Evolutionary conservation across 2,888 invertebrate genomes (phyloP).

Genomic region (Machimus atricapillus): DNA sequence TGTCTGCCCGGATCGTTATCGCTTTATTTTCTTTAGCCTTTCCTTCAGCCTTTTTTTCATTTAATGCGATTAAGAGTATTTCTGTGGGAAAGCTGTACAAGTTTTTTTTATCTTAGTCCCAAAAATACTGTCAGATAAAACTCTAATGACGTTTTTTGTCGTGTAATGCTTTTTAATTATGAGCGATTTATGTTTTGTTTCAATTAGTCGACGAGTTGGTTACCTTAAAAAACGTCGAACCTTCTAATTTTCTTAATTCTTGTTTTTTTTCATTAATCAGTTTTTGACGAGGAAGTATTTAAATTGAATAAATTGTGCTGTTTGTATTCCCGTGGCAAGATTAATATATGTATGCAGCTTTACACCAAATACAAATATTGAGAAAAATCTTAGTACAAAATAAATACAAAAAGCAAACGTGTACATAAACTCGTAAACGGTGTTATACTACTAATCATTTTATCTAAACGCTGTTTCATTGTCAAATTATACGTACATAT

Average conservation of each 20-base stretch:
- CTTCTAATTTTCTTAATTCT: background rate
- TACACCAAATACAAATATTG: background rate
- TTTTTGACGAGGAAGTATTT: background rate
- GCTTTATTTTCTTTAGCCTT: background rate
- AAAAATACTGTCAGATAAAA: constrained; percentile 38
- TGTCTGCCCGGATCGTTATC: background rate
- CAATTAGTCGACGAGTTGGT: background rate
- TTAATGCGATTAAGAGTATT: constrained; percentile 4
- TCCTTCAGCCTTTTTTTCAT: background rate
- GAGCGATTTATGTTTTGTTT: background rate
- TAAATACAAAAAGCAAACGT: background rate
- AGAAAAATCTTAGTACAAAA: background rate
- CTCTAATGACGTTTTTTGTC: constrained; percentile 39
- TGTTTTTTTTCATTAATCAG: background rate
- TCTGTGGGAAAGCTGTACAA: background rate
- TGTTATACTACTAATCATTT: background rate
- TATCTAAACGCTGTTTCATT: no score
- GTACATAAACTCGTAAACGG: background rate
- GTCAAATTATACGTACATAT: no score
- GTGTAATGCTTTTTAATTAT: background rate
- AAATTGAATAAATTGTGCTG: background rate
- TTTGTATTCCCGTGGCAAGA: background rate
- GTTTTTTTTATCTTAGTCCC: background rate
- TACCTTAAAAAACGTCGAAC: background rate
- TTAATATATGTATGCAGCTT: background rate